Percentiles rank a stretch among this genome's conserved stretches.
Evolutionary conservation across 2,797 vertebrate genomes (phyloP).

Genomic region (Percopsis omiscomaycus): DNA sequence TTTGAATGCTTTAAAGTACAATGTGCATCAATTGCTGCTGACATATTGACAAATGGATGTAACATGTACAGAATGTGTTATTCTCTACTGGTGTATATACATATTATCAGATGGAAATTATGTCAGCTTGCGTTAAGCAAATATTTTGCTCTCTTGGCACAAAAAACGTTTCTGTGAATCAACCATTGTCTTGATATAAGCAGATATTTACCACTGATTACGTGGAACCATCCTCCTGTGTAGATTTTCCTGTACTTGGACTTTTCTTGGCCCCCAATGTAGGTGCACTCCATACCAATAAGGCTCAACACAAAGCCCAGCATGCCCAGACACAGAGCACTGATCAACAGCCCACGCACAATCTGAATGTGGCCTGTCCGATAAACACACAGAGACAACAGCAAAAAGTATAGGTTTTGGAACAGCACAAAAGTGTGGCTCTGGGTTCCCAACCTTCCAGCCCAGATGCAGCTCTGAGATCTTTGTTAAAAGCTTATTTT

Average conservation of each 20-base stretch:
- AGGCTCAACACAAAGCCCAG: slow-evolving; percentile 79
- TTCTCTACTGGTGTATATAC: neutral
- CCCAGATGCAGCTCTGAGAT: no score
- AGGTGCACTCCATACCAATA: slow-evolving; percentile 83
- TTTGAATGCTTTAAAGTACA: no score
- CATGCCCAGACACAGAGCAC: slow-evolving; percentile 71
- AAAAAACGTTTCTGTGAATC: neutral
- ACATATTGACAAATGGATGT: no score
- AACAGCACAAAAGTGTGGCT: no score
- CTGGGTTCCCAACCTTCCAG: no score
- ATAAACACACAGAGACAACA: slow-evolving; percentile 1
- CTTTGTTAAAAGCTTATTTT: no score
- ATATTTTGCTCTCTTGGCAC: no score
- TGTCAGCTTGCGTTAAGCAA: neutral
- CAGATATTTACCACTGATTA: slow-evolving; percentile 68
- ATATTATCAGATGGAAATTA: neutral
- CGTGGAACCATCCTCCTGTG: slow-evolving; percentile 72
- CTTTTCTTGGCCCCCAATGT: slow-evolving; percentile 76
- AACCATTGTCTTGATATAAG: no score
- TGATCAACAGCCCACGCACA: slow-evolving; percentile 79
- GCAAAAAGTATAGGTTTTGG: neutral
- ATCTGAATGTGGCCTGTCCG: slow-evolving; percentile 75
- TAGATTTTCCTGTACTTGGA: slow-evolving; percentile 76
- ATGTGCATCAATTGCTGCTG: no score
- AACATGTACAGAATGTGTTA: no score